Base-by-base conservation (phyloP, 2,113 vertebrate species). In the Rhabdomys dilectus region DNA sequence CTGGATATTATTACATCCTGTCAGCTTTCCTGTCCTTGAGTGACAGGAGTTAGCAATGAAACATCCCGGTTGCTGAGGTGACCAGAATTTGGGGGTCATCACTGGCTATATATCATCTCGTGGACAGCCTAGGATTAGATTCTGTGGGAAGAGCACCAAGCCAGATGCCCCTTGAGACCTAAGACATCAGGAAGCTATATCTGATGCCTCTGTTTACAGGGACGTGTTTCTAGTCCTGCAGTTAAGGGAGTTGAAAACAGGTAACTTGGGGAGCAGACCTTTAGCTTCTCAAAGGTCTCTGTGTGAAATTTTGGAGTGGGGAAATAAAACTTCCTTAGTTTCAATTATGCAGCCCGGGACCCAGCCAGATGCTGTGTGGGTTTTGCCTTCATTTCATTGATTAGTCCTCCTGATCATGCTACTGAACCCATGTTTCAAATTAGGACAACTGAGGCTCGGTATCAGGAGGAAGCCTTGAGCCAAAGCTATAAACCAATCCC, bases 161-260 rank as follows among this genome's bases (percentile, higher is more conserved):
- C 97, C 98, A 95, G 95, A 97, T 98, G 17, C 91, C 68, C 91
- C 88, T 84, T 58, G 97, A 91, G 75, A 45, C 53, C 56, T 26
- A 68, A 73, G 53, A 36, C 53, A 90, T 45, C 22, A 16, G 56
- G 88, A 1, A 0, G 77, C 58, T 48, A 80, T 36, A 85, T 91
- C 0, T 0, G 64, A 82, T 89, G 36, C 51, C 36, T 68, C 80
- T 68, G 9, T 22, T 53, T 42, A 58, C 89, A 39, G 42, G 10
- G 56, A 51, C 89, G 53, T 15, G 42, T 51, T 80, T 45, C 64
- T 81, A 86, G 29, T 60, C 42, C 64, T 70, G 39, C 66, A 70
- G n/a, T 34, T 0, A 13, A 85, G 60, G 64, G 24, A 60, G 87
- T 76, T 39, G 51, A 12, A 48, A 5, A 13, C 75, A 7, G 53